Evolutionary conservation across 2,113 vertebrate genomes (phyloP), one percentile per base, ranked within the genome.

Genomic region (Pygathrix nemaeus): DNA sequence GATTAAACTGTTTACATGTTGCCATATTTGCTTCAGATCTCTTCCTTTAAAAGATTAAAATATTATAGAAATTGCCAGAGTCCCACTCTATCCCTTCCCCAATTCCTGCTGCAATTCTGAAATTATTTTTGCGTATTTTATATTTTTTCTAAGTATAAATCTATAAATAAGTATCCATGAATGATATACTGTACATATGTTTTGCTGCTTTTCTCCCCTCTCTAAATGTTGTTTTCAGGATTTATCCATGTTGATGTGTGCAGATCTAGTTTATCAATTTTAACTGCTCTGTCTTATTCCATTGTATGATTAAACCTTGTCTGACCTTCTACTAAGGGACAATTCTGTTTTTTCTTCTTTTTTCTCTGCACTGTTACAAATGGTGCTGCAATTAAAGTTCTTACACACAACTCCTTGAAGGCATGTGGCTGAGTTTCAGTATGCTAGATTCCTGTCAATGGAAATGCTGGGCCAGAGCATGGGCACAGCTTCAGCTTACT

Each of bases 31-130:
- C 32, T 85, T 90, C 52, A 88, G 35, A 50, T 91, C 21, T 89
- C 80, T 50, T 87, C 68, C 30, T 94, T 88, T 64, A 92, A 73
- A 86, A 94, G 17, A 90, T 87, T 90, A 78, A 90, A 90, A 50
- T 89, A 45, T 55, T 70, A 25, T 1, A 78, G 48, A 59, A 96
- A 66, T 30, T 78, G 27, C 50, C 57, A 18, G 68, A 59, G 20
- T 94, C 32, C 32, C 81, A 50, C 23, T 52, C 35, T 78, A 0
- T 55, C 38, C 27, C 40, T 73, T 90, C 84, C 1, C 16, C 8
- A n/a, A 2, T 78, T 43, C 6, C 8, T 91, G 0, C 13, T 2
- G 18, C 25, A 17, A 75, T 91, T 95, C 21, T 93, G 27, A 85
- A 95, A n/a, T 76, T 87, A 88, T 75, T 70, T 76, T 90, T 21